These are phyloP conservation scores for Lydus trimaculatus DNA, from an alignment of 2,888 invertebrate genomes.

Conservation along the genomic window DNA sequence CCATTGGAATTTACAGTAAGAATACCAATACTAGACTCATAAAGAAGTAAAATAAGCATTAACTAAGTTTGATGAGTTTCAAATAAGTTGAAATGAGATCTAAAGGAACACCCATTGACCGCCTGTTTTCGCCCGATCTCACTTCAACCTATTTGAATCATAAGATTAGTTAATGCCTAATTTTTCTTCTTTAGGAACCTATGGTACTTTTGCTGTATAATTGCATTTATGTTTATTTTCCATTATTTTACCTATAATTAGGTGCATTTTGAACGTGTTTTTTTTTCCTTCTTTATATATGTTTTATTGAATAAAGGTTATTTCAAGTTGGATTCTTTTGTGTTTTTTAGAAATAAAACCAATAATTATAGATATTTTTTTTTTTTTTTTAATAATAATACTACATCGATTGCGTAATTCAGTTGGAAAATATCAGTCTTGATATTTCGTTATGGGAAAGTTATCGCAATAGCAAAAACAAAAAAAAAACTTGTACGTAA, in stretches of 20 bases:
- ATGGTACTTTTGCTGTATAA: no score
- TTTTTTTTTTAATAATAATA: background rate
- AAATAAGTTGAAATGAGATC: no score
- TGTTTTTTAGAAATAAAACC: background rate
- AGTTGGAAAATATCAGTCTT: background rate
- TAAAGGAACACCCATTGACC: no score
- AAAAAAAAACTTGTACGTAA: slow-evolving; percentile 8
- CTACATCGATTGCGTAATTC: background rate
- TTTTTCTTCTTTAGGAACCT: no score
- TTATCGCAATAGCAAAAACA: no score
- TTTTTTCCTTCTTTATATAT: slow-evolving; percentile 55
- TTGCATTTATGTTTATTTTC: slow-evolving; percentile 39
- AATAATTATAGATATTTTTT: background rate
- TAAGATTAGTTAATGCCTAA: no score
- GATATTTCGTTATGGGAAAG: background rate
- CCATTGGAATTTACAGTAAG: no score
- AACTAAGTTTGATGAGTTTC: no score
- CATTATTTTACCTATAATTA: slow-evolving; percentile 34
- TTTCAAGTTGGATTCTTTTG: slow-evolving; percentile 47
- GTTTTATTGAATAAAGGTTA: slow-evolving; percentile 58
- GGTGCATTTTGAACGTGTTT: slow-evolving; percentile 38
- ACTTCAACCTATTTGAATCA: no score
- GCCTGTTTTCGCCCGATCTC: no score
- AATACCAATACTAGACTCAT: no score
- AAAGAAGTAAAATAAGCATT: no score